Evolutionary conservation across 2,888 invertebrate species (phyloP), one percentile per base, ranked within the genome.

Genomic region (Nowickia ferox): DNA sequence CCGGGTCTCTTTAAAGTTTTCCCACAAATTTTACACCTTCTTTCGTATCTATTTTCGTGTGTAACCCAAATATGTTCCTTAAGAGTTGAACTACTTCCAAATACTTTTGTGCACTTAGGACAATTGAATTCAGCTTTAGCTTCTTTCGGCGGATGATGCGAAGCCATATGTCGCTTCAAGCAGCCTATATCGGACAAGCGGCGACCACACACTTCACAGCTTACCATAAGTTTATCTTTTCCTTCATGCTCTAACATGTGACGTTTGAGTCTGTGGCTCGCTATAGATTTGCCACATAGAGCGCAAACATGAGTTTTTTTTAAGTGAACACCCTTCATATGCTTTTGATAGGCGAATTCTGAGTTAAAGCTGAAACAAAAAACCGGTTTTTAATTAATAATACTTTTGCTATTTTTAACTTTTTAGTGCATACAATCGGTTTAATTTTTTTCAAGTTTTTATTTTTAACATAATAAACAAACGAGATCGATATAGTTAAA

Each of bases 1-100:
- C 48, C 46, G 3, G 91, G 89, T 48, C 91, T 91, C 65, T 92
- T 92, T 77, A 93, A 93, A 8, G 90, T 90, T 84, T 93, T 93
- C 0, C 89, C 88, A 84, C 93, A 93, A 40, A 92, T 88, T 46
- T 90, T 90, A 78, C 93, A 93, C 44, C 90, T 90, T 76, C 89
- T 90, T 22, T 88, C 90, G 0, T 91, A 89, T 22, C 90, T 89
- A 10, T 90, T 88, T 1, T 90, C 89, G 78, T 93, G 93, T 1
- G 92, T 92, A 69, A 91, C 91, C 0, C 90, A 90, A 44, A 91
- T 88, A 69, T 93, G 93, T 75, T 90, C 92, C 4, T 91, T 87
- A 82, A 93, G 87, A 46, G 92, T 92, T 57, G 90, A 90, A 10
- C 89, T 90, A 66, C 91, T 92, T 8, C 92, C 92, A 8, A 92